Conservation (phyloP, 1,140 invertebrate species). For the Marisa cornuarietis region DNA sequence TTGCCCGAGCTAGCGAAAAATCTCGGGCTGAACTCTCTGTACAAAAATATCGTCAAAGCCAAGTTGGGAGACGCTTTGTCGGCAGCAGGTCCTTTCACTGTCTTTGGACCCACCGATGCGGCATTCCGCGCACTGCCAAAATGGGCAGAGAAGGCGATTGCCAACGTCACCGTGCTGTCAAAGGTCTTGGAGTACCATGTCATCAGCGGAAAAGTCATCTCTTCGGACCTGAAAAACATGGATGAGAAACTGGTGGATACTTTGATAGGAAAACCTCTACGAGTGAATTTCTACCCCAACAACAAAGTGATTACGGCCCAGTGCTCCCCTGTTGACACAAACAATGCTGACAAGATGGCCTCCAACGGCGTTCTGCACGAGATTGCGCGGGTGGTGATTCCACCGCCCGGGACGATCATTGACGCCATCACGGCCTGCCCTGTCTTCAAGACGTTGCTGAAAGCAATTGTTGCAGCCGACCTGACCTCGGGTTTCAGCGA, state of each 20-base stretch:
- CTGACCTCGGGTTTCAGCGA: constrained; percentile 34
- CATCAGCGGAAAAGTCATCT: constrained; percentile 19
- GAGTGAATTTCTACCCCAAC: constrained; percentile 42
- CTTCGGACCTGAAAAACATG: constrained; percentile 22
- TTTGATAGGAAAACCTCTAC: constrained; percentile 79
- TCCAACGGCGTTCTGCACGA: constrained; percentile 63
- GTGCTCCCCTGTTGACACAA: constrained; percentile 23
- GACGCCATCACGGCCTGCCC: constrained; percentile 48
- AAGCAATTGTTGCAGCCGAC: constrained; percentile 33
- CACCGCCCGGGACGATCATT: constrained; percentile 55
- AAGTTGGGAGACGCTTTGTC: too few relatives aligned
- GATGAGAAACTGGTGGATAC: constrained; percentile 74
- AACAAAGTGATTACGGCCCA: constrained; percentile 19
- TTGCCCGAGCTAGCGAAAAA: constrained; percentile 1
- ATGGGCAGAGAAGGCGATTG: constrained; percentile 72
- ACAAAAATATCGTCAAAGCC: too few relatives aligned
- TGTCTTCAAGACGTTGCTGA: constrained; percentile 43
- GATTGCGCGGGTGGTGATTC: constrained; percentile 56
- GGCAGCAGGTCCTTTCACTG: constrained; percentile 73
- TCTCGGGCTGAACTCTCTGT: too few relatives aligned
- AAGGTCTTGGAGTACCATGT: constrained; percentile 36
- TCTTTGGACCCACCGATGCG: constrained; percentile 85
- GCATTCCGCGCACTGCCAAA: constrained; percentile 76
- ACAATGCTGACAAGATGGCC: constrained; percentile 50
- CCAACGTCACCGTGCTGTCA: constrained; percentile 71